These are phyloP conservation scores for Ptychodera flava DNA, from an alignment of 35 echinoderm and acorn worm species.

Conservation along the genomic window DNA sequence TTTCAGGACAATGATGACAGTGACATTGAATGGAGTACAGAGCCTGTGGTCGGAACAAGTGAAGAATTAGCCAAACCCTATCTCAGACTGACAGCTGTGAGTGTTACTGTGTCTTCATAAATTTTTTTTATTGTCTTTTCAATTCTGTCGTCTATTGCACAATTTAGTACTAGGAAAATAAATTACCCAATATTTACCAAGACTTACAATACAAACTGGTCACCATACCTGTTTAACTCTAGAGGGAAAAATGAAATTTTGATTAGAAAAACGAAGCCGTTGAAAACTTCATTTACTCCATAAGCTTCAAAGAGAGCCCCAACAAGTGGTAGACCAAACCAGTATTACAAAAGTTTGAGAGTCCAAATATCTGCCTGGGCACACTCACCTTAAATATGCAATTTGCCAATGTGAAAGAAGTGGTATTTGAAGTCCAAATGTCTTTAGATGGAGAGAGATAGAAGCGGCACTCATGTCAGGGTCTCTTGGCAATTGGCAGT, in stretches of 20 bases:
- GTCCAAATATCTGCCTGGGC: too few relatives aligned
- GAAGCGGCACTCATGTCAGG: neutral
- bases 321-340: too few relatives aligned
- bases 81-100: slow-evolving; percentile 87
- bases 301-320: too few relatives aligned
- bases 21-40: slow-evolving; percentile 66
- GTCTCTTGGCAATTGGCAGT: too few relatives aligned
- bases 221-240: too few relatives aligned
- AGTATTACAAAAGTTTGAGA: too few relatives aligned
- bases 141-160: neutral
- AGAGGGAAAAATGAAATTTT: too few relatives aligned
- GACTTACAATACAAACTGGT: too few relatives aligned
- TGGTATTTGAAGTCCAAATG: neutral
- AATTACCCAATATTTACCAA: too few relatives aligned
- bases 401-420: neutral
- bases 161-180: too few relatives aligned
- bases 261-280: too few relatives aligned
- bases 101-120: neutral
- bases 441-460: neutral
- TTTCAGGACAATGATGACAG: slow-evolving; percentile 55
- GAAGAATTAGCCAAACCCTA: slow-evolving; percentile 85
- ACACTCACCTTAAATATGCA: neutral
- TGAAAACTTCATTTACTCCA: too few relatives aligned
- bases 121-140: neutral
- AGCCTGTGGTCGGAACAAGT: slow-evolving; percentile 77